Percentiles rank a stretch among this genome's conserved stretches.
Conservation (phyloP, 2,888 invertebrate genomes). For the Nycteola revayana region DNA sequence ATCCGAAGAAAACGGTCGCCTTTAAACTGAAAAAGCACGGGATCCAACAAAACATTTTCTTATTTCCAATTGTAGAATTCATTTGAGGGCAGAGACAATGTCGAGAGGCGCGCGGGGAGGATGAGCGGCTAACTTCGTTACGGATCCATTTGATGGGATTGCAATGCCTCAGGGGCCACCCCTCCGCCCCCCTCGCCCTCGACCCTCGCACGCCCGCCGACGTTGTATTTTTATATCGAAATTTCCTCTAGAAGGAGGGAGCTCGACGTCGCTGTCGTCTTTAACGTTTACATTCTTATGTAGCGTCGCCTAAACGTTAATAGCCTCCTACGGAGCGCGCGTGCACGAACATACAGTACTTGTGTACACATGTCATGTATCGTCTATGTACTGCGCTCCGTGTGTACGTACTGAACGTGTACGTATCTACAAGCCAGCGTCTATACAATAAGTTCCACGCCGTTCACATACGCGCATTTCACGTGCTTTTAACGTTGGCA, state of each 20-base stretch:
- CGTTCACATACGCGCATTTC: conserved; percentile 52
- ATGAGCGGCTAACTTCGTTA: conserved; percentile 87
- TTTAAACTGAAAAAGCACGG: conserved; percentile 79
- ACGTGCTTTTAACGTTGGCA: conserved; percentile 67
- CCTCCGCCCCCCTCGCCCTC: conserved; percentile 39
- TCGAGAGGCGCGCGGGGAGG: conserved; percentile 80
- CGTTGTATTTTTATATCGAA: conserved; percentile 81
- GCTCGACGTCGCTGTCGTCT: conserved; percentile 71
- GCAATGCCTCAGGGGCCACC: conserved; percentile 81
- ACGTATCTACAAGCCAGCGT: conserved; percentile 17
- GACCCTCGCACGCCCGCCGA: conserved; percentile 51
- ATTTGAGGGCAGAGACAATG: conserved; percentile 83
- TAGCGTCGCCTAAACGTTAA: conserved; percentile 79
- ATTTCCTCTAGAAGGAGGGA: conserved; percentile 76
- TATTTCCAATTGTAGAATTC: conserved; percentile 83
- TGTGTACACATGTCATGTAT: conserved; percentile 19
- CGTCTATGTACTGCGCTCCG: conserved; percentile 8
- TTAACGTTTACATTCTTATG: conserved; percentile 82
- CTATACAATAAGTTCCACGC: conserved; percentile 18
- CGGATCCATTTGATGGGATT: conserved; percentile 91
- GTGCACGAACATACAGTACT: conserved; percentile 42
- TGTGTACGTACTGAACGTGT: not conserved
- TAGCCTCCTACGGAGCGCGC: conserved; percentile 70
- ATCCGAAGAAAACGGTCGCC: conserved; percentile 71
- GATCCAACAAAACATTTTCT: conserved; percentile 82